Evolutionary conservation across 2,888 invertebrate genomes (phyloP), one percentile per base, ranked within the genome.

Genomic region (Ditula angustiorana): DNA sequence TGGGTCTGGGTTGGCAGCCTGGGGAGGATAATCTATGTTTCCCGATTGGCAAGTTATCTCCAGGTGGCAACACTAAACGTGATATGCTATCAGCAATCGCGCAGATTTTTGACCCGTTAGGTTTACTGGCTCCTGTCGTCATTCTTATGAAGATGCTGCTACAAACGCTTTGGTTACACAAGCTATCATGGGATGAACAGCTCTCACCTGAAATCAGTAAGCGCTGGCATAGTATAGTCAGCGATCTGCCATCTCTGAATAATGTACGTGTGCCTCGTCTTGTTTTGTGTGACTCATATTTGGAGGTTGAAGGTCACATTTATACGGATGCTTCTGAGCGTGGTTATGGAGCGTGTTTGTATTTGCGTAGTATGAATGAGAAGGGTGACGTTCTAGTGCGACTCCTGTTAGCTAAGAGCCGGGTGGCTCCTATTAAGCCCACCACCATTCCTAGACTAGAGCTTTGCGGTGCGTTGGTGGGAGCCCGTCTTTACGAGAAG

Each of bases 261-360:
- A 21, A 67, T 7, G n/a, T 74, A 28, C 46, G 53, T 4, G 61
- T 76, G 5, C 71, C 75, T 21, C 69, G 76, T 1, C 55, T 8
- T 49, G 71, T 73, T 16, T 19, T 71, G 11, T 74, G 71, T 63
- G 46, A 68, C 55, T 67, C 64, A 8, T 47, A 46, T 28, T 53
- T 19, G 1, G 7, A 7, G 0, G 0, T 72, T 24, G 74, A 79
- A 11, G 28, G 76, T 10, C 77, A 77, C 60, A 62, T 74, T 0
- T 77, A 75, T 49, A 61, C 70, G 4, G 77, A 77, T 41, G 75
- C 77, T 0, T 78, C 77, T 5, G 68, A 75, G 46, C 47, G 52
- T 2, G 77, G 76, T 0, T 78, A 76, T 50, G 77, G 75, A 5
- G 73, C 76, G 0, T 76, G 76, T 66, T 5, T 71, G 1, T 77